phyloP scores from a whole-genome alignment of 2,888 invertebrate species.

The Apocheima hispidaria region DNA sequence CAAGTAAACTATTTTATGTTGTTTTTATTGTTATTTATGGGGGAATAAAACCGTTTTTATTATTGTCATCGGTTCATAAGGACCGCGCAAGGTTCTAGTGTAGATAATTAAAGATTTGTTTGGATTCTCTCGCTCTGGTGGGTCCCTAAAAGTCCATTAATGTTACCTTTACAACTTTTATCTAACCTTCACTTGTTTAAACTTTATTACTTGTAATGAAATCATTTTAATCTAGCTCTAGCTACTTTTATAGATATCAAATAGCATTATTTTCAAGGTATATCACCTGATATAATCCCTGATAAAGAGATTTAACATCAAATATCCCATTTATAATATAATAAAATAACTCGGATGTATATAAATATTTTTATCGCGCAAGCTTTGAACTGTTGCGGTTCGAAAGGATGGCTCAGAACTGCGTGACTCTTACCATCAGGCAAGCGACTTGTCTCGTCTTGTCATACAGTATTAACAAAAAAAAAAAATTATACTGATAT shows the following conservation, averaged over 20 bases:
- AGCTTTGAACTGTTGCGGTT: no score
- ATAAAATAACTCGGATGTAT: no score
- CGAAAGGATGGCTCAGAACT: no score
- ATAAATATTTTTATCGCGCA: no score
- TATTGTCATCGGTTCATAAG: constrained; percentile 74
- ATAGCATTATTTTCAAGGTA: not conserved
- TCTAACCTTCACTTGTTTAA: constrained; percentile 22
- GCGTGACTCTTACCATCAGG: no score
- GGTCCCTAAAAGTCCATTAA: constrained; percentile 39
- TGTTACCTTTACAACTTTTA: constrained; percentile 30
- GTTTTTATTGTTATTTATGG: constrained; percentile 85
- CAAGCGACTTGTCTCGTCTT: no score
- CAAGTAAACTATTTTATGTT: constrained; percentile 82
- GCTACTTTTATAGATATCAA: not conserved
- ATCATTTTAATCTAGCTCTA: constrained; percentile 14
- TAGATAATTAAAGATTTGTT: constrained; percentile 50
- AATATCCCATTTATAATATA: no score
- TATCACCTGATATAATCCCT: no score
- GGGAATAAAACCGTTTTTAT: constrained; percentile 80
- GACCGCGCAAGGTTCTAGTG: constrained; percentile 46
- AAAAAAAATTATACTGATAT: no score
- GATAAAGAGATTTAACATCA: no score
- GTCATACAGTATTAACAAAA: no score
- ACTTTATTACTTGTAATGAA: constrained; percentile 22
- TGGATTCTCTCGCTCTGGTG: constrained; percentile 44